Percentiles rank a stretch among this genome's conserved stretches.
Conservation (phyloP, 2,797 vertebrate species). For the Enteromius unitaeniatus region DNA sequence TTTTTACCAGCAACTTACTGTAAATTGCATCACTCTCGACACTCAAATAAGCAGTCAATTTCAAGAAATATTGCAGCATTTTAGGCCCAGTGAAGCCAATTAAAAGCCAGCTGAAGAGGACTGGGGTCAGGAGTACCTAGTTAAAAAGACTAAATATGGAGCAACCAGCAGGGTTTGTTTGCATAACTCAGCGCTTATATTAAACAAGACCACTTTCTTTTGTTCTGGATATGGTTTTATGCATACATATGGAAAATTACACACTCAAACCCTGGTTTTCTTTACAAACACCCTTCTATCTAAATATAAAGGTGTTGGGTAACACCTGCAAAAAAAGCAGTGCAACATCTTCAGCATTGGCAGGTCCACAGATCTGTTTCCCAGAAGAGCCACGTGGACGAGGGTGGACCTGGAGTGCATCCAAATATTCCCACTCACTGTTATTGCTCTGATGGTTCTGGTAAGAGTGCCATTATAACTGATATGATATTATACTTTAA, state of each 20-base stretch:
- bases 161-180: conserved; percentile 17
- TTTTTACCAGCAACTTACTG: conserved; percentile 57
- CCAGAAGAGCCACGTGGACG: conserved; percentile 2
- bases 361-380: background rate
- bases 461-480: background rate
- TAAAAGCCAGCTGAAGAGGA: conserved; percentile 53
- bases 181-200: conserved; percentile 36
- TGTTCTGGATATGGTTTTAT: conserved; percentile 17
- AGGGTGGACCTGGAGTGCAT: background rate
- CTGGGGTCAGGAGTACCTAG: conserved; percentile 48
- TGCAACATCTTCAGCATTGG: background rate
- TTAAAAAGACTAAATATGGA: conserved; percentile 48
- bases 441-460: background rate
- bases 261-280: background rate
- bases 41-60: conserved; percentile 59
- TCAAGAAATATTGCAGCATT: conserved; percentile 57
- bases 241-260: background rate
- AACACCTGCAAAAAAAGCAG: background rate
- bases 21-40: conserved; percentile 63
- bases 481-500: background rate
- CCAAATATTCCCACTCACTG: conserved; percentile 16
- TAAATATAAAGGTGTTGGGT: conserved; percentile 3
- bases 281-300: background rate
- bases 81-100: conserved; percentile 65
- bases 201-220: conserved; percentile 53